phyloP scores from a whole-genome alignment of 2,888 invertebrate species.

The Drosophila neutralis region DNA sequence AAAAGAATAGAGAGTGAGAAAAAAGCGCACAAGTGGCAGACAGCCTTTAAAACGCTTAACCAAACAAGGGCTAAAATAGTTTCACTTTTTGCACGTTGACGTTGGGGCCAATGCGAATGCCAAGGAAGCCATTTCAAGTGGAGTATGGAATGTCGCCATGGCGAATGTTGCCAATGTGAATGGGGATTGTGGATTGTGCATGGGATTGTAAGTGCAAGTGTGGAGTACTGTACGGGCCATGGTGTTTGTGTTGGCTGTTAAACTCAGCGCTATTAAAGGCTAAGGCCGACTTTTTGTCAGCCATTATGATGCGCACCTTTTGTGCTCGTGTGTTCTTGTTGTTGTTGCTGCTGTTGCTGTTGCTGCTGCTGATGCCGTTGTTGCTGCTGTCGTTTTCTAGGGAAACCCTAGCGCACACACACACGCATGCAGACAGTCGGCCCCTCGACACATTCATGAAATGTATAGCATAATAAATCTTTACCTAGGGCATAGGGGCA shows the following conservation, averaged over 20 bases:
- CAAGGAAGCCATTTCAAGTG: conserved; percentile 67
- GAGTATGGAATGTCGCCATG: conserved; percentile 72
- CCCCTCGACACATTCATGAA: conserved; percentile 74
- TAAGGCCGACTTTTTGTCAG: conserved; percentile 81
- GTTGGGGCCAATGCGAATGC: conserved; percentile 61
- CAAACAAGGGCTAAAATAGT: conserved; percentile 72
- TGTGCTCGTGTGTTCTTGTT: conserved; percentile 55
- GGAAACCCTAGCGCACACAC: conserved; percentile 69
- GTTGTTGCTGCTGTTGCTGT: conserved; percentile 23
- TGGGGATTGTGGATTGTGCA: conserved; percentile 24
- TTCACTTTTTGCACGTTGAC: conserved; percentile 61
- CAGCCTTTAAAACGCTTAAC: conserved; percentile 78
- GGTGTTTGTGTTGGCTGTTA: conserved; percentile 78
- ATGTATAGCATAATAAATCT: conserved; percentile 81
- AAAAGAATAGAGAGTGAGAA: conserved; percentile 6
- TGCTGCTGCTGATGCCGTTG: conserved; percentile 19
- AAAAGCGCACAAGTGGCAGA: conserved; percentile 49
- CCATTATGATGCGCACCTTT: conserved; percentile 79
- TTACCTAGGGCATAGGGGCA: conserved; percentile 52
- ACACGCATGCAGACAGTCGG: conserved; percentile 35
- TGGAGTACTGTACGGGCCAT: conserved; percentile 49
- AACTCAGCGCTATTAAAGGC: conserved; percentile 79
- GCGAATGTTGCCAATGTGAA: conserved; percentile 40
- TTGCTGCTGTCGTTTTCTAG: conserved; percentile 70
- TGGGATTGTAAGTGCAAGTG: conserved; percentile 21